Evolutionary conservation across 2,113 vertebrate genomes (phyloP), one percentile per base, ranked within the genome.

Genomic region (Ctenodactylus gundi): DNA sequence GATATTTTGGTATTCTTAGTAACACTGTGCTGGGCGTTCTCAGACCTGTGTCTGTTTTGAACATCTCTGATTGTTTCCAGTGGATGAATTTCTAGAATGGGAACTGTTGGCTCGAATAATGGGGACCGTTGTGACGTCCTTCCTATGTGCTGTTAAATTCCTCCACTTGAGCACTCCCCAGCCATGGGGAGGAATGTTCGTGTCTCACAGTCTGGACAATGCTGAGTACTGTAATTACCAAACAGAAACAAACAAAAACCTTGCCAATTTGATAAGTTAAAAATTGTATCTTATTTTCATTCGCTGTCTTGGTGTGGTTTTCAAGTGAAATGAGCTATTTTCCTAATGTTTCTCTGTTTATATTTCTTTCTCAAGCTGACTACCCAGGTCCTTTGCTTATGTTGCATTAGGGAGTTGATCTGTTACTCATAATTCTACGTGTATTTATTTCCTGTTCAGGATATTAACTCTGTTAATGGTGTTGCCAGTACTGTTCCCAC

Each of bases 191-290:
- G 39, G 36, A 72, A 34, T 78, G 44, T 65, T 62, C 29, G 1
- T 44, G 27, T 49, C 20, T 90, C 67, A 41, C 9, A 39, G 1
- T 31, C 49, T 77, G 53, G 88, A 64, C 39, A 49, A 58, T 0
- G 15, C 41, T 7, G 55, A 93, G 18, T 51, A 51, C 44, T 92
- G 7, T 53, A 72, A 88, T 90, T 91, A 57, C 51, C 86, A 65
- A 60, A 72, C 34, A 53, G 60, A 92, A 93, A 57, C 72, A 96
- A 93, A 64, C 18, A 55, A 81, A 92, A 90, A 8, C 29, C n/a
- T 88, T 82, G 55, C 77, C 81, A 85, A 14, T 62, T 88, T 51
- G 65, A 41, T 85, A 84, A 73, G 17, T 83, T 67, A 89, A 94
- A 90, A 94, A 39, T 7, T 51, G 17, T 73, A 46, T 85, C 27